Base-by-base conservation (phyloP, 1,140 invertebrate genomes). In the Tribolium madens region DNA sequence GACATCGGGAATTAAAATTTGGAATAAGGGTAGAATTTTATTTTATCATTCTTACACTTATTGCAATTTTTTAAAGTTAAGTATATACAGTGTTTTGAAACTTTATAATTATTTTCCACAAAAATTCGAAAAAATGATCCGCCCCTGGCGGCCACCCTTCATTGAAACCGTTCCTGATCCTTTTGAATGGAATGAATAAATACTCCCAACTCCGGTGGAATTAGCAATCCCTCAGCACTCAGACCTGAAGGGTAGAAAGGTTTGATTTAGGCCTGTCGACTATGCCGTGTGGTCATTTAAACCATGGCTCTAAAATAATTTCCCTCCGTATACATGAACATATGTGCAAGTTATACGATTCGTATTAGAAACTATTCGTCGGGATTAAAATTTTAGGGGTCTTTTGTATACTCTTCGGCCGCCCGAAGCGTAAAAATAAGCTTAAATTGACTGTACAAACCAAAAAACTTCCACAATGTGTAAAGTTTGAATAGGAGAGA, bases 261-360 rank as follows among this genome's bases (percentile, higher is more conserved):
- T 73, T 73, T 57, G 71, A 73, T 57, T 53, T 9, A 2, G 17
- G 57, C 13, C 21, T 26, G 2, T n/a, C 6, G 12, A 0, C 53
- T 12, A 13, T 7, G 57, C 50, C n/a, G 12, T 33, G 47, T 42
- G 31, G 71, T 31, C 57, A 64, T 36, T 73, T 52, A 36, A 36
- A 13, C 48, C 31, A 2, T 3, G 5, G 12, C 21, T 79, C 80
- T 77, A 84, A 75, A 81, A 79, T 84, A 64, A 78, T 75, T 84
- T 83, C 75, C 76, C 50, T 48, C 75, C 64, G 77, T 81, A 73
- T 74, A 84, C 78, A 75, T 82, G 83, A 85, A 85, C 84, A 85
- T 85, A 85, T 85, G 84, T 84, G 84, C 83, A 82, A 83, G 84
- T 85, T 85, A 85, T 85, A 84, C 83, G 84, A 84, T 81, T 85